phyloP scores from a whole-genome alignment of 53 echinoderm and acorn worm genomes.

The Echinometra lucunter region DNA sequence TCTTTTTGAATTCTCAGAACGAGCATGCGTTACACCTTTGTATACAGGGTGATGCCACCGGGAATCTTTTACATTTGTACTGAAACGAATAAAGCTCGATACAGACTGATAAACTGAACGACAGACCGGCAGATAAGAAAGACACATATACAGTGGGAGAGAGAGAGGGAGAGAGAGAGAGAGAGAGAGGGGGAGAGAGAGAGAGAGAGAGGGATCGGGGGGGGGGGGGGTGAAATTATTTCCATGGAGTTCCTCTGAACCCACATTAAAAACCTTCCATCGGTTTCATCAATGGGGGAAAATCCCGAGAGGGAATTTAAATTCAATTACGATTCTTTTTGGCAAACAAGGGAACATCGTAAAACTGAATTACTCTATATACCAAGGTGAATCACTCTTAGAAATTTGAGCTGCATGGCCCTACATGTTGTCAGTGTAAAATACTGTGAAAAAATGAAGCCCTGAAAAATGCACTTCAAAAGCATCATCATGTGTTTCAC shows the following conservation, averaged over 20 bases:
- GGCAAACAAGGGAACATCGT: neutral
- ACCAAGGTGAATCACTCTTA: too few relatives aligned
- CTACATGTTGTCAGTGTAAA: too few relatives aligned
- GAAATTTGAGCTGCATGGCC: too few relatives aligned
- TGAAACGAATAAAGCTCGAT: too few relatives aligned
- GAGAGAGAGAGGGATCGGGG: neutral
- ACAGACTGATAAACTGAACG: neutral
- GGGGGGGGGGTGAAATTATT: neutral
- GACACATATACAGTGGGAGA: constrained; percentile 11
- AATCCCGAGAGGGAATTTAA: neutral
- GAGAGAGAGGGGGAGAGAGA: neutral
- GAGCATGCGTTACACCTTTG: too few relatives aligned
- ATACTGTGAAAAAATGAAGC: too few relatives aligned
- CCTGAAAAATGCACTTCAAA: too few relatives aligned
- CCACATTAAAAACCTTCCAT: neutral
- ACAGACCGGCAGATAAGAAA: neutral
- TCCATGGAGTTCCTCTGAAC: neutral
- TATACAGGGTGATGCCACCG: too few relatives aligned
- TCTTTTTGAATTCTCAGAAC: too few relatives aligned
- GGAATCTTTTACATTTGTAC: too few relatives aligned
- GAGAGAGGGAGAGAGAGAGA: constrained; percentile 3
- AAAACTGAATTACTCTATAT: neutral
- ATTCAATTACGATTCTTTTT: neutral
- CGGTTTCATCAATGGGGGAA: neutral
- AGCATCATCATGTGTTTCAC: too few relatives aligned